Evolutionary conservation across 2,888 invertebrate species (phyloP).

Genomic region (Diaphora mendica): DNA sequence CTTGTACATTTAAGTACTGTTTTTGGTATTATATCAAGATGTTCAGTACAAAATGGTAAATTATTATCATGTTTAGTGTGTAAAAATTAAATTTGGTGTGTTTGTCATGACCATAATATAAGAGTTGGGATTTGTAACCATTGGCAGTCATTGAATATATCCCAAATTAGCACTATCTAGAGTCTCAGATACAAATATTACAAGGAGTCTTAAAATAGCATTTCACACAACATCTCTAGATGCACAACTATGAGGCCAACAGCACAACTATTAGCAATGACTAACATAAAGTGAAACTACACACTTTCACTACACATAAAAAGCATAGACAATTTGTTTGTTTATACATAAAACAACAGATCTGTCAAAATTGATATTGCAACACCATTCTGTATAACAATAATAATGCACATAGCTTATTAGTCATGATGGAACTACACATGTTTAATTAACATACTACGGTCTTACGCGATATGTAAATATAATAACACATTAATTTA

Average conservation of each 20-base stretch:
- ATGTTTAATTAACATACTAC: constrained; percentile 37
- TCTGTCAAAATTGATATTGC: constrained; percentile 10
- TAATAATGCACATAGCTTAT: constrained; percentile 12
- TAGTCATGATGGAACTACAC: constrained; percentile 30
- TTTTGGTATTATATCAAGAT: not conserved
- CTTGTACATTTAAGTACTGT: not conserved
- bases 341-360: constrained; percentile 25
- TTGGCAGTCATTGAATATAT: constrained; percentile 4
- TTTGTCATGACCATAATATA: not conserved
- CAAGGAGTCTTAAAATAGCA: constrained; percentile 11
- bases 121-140: not conserved
- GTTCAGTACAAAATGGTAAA: not conserved
- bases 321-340: constrained; percentile 40
- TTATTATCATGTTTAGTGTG: not conserved
- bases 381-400: constrained; percentile 9
- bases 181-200: not conserved
- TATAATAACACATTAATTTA: constrained; percentile 35
- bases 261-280: constrained; percentile 46
- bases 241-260: constrained; percentile 11
- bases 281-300: constrained; percentile 56
- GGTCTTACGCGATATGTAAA: constrained; percentile 27
- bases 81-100: not conserved
- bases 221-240: constrained; percentile 2
- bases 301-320: constrained; percentile 57
- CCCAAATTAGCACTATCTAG: not conserved